phyloP scores from a whole-genome alignment of 1,140 invertebrate species.

The Sinella curviseta region DNA sequence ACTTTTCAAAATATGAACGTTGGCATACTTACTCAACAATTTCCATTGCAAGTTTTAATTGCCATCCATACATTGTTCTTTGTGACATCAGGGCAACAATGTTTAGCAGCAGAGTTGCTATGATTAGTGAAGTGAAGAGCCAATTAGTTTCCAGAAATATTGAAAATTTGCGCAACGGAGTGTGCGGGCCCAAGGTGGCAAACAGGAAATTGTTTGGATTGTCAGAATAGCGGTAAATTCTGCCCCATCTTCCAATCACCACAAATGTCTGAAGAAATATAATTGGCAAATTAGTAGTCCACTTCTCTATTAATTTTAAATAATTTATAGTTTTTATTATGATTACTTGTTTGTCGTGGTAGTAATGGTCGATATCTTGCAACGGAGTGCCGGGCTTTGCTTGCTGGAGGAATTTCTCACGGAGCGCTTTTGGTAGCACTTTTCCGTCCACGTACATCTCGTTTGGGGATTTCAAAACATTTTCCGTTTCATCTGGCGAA shows the following conservation, averaged over 20 bases:
- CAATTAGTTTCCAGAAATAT: background rate
- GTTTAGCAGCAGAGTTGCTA: background rate
- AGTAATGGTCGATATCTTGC: background rate
- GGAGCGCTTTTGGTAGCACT: background rate
- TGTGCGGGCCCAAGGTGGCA: background rate
- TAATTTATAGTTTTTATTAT: background rate
- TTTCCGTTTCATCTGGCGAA: too few species aligned
- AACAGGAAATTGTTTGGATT: background rate
- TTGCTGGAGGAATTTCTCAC: background rate
- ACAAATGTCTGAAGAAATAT: background rate
- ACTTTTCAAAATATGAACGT: background rate
- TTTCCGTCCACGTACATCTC: background rate
- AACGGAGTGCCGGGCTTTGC: background rate
- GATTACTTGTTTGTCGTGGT: background rate
- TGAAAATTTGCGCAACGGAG: background rate
- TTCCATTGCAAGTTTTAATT: background rate
- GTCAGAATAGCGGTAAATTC: background rate
- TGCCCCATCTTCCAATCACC: background rate
- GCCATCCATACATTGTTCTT: background rate
- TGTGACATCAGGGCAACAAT: background rate
- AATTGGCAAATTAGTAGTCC: background rate
- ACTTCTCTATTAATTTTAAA: too few species aligned
- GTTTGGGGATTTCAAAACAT: background rate
- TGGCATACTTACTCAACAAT: background rate
- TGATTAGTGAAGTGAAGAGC: background rate